These are phyloP conservation scores for Theocolax elegans DNA, from an alignment of 1,140 invertebrate genomes.

Conservation along the genomic window DNA sequence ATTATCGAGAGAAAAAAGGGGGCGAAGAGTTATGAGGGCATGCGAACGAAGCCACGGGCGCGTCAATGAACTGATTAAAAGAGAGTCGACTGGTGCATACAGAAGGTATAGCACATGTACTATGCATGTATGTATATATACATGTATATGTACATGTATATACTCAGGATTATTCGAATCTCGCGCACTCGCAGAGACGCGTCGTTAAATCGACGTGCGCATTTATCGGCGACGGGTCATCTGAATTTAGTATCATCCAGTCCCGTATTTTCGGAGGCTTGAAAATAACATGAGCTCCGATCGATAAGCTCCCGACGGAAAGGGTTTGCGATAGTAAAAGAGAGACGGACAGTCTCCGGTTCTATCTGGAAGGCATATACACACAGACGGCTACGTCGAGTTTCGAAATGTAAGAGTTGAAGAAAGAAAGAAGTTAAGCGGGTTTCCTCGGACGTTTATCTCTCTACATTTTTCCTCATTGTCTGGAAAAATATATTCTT, in stretches of 20 bases:
- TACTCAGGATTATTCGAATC: constrained; percentile 23
- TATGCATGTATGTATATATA: neutral
- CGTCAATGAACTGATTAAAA: constrained; percentile 31
- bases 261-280: constrained; percentile 40
- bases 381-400: neutral
- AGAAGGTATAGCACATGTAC: too few relatives aligned
- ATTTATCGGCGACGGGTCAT: constrained; percentile 38
- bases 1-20: too few relatives aligned
- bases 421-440: constrained; percentile 27
- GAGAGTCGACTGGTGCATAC: neutral
- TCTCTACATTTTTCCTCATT: neutral
- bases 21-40: too few relatives aligned
- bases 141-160: neutral
- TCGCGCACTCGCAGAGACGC: neutral
- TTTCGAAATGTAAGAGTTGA: neutral
- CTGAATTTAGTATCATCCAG: constrained; percentile 41
- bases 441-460: constrained; percentile 22
- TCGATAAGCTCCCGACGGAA: constrained; percentile 29
- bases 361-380: neutral
- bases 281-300: constrained; percentile 41
- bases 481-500: too few relatives aligned
- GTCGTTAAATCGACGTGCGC: constrained; percentile 22
- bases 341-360: neutral
- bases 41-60: neutral
- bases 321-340: neutral